phyloP scores from a whole-genome alignment of 2,797 vertebrate genomes.

The Pseudochaenichthys georgianus region DNA sequence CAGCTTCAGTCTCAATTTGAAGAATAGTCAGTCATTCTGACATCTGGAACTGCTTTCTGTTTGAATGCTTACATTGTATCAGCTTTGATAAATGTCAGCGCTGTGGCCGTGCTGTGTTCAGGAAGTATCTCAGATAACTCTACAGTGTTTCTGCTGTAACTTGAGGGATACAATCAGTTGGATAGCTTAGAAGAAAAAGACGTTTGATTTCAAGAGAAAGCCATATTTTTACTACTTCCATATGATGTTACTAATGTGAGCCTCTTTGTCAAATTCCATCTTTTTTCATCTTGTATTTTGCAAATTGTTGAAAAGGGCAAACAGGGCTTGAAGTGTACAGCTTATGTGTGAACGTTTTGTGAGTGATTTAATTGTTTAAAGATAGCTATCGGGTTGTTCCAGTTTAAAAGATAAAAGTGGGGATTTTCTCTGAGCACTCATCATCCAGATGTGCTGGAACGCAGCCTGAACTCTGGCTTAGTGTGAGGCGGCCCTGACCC shows the following conservation, averaged over 20 bases:
- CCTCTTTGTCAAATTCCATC: neutral
- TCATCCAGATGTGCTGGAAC: constrained; percentile 75
- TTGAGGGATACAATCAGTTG: neutral
- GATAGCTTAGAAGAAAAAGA: neutral
- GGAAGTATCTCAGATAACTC: neutral
- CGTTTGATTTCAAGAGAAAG: neutral
- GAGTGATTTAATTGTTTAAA: constrained; percentile 35
- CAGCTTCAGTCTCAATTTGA: constrained; percentile 18
- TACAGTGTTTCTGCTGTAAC: neutral
- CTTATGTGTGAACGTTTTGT: neutral
- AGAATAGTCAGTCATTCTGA: constrained; percentile 5
- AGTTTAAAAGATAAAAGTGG: constrained; percentile 53
- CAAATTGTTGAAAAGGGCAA: neutral
- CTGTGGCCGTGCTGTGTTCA: constrained; percentile 8
- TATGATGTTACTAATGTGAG: neutral
- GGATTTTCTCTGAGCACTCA: constrained; percentile 62
- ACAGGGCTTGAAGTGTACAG: neutral
- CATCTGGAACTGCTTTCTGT: constrained; percentile 16
- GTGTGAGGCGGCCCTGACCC: constrained; percentile 53
- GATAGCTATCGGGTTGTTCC: constrained; percentile 9
- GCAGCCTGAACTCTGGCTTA: constrained; percentile 69
- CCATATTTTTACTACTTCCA: neutral
- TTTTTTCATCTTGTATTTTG: neutral
- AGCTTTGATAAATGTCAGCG: constrained; percentile 23
- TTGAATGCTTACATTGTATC: constrained; percentile 31